A percentile compares a stretch with the other conserved stretches of the same genome.
These are phyloP conservation scores for Phaedon cochleariae DNA, from an alignment of 2,888 invertebrate species.

Conservation along the genomic window DNA sequence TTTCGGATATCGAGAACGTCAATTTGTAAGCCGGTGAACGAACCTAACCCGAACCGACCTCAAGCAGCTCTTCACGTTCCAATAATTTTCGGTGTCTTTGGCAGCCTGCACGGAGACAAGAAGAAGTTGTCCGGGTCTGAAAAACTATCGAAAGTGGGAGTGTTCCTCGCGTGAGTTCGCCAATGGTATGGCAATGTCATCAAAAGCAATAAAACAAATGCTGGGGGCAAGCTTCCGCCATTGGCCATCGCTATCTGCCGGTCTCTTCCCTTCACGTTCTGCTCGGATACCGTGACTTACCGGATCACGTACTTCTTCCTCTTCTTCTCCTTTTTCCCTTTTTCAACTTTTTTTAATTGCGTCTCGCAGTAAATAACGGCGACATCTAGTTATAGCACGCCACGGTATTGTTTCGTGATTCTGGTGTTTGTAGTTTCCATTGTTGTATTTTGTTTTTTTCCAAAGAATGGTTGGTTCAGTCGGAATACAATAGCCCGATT, in stretches of 20 bases:
- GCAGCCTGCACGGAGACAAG: slow-evolving; percentile 28
- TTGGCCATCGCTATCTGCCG: slow-evolving; percentile 23
- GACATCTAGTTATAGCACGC: slow-evolving; percentile 15
- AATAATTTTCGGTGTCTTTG: neutral
- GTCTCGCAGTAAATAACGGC: slow-evolving; percentile 17
- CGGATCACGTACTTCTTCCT: slow-evolving; percentile 40
- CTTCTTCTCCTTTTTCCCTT: neutral
- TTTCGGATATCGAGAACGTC: neutral
- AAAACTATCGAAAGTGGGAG: slow-evolving; percentile 46
- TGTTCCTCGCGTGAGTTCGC: slow-evolving; percentile 47
- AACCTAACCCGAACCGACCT: neutral
- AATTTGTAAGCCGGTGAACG: neutral
- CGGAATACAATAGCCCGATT: slow-evolving; percentile 25
- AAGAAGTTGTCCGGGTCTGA: slow-evolving; percentile 30
- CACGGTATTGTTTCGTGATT: slow-evolving; percentile 27
- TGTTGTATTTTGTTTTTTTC: slow-evolving; percentile 20
- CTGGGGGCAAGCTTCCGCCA: slow-evolving; percentile 26
- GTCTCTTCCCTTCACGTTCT: slow-evolving; percentile 24
- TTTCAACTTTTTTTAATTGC: slow-evolving; percentile 36
- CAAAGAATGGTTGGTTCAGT: slow-evolving; percentile 8
- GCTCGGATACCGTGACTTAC: slow-evolving; percentile 46
- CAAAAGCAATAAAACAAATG: slow-evolving; percentile 54
- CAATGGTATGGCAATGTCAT: slow-evolving; percentile 52
- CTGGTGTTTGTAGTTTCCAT: slow-evolving; percentile 24
- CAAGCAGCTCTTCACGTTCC: neutral